Conservation (phyloP, 2,888 invertebrate genomes). For the Lasioglossum zephyrum region DNA sequence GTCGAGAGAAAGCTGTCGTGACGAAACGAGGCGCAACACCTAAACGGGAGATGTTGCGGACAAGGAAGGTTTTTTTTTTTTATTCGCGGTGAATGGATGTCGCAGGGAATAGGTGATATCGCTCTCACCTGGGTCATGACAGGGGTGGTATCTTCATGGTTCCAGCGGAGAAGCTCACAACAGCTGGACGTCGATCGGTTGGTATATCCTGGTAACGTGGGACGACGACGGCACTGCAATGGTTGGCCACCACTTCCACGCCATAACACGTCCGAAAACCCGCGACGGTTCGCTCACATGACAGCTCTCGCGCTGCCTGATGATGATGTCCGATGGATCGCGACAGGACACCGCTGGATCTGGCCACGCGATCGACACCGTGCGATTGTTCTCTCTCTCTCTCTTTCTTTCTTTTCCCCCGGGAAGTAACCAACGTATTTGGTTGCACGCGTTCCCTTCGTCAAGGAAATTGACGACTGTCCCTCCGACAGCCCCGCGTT, state of each 20-base stretch:
- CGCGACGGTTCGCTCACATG: constrained; percentile 53
- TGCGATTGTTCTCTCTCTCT: constrained; percentile 12
- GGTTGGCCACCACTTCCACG: constrained; percentile 59
- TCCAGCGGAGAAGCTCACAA: constrained; percentile 46
- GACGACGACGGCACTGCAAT: constrained; percentile 52
- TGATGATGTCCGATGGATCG: neutral
- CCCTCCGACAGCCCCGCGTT: constrained; percentile 64
- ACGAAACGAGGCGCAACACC: constrained; percentile 18
- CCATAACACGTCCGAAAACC: constrained; percentile 59
- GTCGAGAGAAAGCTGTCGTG: neutral
- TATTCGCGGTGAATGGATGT: neutral
- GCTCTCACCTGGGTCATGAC: constrained; percentile 78
- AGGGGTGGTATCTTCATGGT: constrained; percentile 75
- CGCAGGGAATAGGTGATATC: neutral
- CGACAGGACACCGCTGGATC: neutral
- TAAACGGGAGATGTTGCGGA: neutral
- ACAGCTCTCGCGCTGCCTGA: constrained; percentile 24
- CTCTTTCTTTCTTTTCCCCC: neutral
- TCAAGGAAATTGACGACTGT: constrained; percentile 67
- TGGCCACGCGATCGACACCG: constrained; percentile 15
- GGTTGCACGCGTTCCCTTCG: constrained; percentile 58
- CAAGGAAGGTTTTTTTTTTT: neutral
- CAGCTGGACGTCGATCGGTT: constrained; percentile 46
- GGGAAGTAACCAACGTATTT: constrained; percentile 16
- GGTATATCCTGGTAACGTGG: constrained; percentile 49